A percentile compares a stretch with the other conserved stretches of the same genome.
phyloP scores from a whole-genome alignment of 2,797 vertebrate species.

The Nannoperca australis region DNA sequence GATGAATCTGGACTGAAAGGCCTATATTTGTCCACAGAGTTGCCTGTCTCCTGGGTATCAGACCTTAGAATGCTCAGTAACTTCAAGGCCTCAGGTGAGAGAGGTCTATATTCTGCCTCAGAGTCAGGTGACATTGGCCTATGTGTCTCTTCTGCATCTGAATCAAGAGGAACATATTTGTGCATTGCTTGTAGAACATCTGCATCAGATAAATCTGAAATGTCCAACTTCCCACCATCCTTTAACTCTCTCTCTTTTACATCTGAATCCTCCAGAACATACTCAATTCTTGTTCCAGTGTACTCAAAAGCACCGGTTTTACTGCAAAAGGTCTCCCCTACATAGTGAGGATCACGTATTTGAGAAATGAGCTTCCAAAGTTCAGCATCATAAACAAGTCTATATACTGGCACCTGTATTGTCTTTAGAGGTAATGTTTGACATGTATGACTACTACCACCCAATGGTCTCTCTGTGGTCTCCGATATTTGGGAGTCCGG shows the following conservation, averaged over 20 bases:
- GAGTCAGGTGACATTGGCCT: constrained; percentile 28
- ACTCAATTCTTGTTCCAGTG: constrained; percentile 57
- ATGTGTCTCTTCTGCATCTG: too few species aligned
- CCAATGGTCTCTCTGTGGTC: neutral
- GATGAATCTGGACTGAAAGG: too few species aligned
- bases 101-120: constrained; percentile 27
- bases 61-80: too few species aligned
- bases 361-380: constrained; percentile 76
- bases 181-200: neutral
- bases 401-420: constrained; percentile 54
- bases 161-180: too few species aligned
- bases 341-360: constrained; percentile 74
- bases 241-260: constrained; percentile 18
- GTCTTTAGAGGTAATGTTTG: constrained; percentile 24
- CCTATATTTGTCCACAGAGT: too few species aligned
- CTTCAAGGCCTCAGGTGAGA: neutral
- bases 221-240: neutral
- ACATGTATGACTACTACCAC: neutral
- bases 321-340: constrained; percentile 61
- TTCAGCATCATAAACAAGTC: constrained; percentile 64
- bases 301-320: constrained; percentile 66
- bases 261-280: constrained; percentile 36
- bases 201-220: constrained; percentile 8
- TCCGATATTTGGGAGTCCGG: constrained; percentile 38
- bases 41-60: too few species aligned